Percentiles rank a stretch among this genome's conserved stretches.
These are phyloP conservation scores for Austrolebias charrua DNA, from an alignment of 2,797 vertebrate species.

Conservation along the genomic window DNA sequence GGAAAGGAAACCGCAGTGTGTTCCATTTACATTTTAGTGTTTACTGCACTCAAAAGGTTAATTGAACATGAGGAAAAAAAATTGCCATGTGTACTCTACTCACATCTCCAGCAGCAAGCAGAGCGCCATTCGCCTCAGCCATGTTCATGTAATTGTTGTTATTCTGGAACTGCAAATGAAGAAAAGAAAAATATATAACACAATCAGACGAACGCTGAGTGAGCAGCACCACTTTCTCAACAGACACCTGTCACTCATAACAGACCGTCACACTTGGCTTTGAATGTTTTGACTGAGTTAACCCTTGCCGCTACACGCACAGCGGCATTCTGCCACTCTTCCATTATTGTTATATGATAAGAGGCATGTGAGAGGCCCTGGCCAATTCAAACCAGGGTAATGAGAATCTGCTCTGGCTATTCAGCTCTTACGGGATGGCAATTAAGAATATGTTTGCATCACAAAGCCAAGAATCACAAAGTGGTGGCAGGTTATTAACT, in stretches of 20 bases:
- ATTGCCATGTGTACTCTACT: conserved; percentile 75
- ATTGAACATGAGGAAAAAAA: not conserved
- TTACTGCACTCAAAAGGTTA: not conserved
- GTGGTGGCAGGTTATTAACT: conserved; percentile 77
- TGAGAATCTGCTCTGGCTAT: conserved; percentile 70
- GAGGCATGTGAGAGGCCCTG: conserved; percentile 61
- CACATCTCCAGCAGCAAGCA: conserved; percentile 94
- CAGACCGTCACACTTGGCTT: conserved; percentile 35
- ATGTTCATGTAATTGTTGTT: conserved; percentile 99
- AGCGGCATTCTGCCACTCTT: conserved; percentile 55
- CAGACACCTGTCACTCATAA: conserved; percentile 65
- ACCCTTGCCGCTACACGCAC: conserved; percentile 50
- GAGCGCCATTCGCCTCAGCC: conserved; percentile 92
- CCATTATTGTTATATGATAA: conserved; percentile 60
- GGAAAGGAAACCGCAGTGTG: too few species aligned
- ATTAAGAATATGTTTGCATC: conserved; percentile 79
- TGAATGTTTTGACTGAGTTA: conserved; percentile 66
- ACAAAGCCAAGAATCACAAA: conserved; percentile 78
- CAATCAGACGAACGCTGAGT: conserved; percentile 50
- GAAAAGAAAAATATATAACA: conserved; percentile 55
- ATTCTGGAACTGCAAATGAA: conserved; percentile 94
- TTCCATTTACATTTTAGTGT: not conserved
- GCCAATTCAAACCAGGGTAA: conserved; percentile 69
- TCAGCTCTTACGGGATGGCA: conserved; percentile 73
- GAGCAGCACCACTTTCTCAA: conserved; percentile 23